Conservation (phyloP, 2,888 invertebrate species). For the Trilocha varians region DNA sequence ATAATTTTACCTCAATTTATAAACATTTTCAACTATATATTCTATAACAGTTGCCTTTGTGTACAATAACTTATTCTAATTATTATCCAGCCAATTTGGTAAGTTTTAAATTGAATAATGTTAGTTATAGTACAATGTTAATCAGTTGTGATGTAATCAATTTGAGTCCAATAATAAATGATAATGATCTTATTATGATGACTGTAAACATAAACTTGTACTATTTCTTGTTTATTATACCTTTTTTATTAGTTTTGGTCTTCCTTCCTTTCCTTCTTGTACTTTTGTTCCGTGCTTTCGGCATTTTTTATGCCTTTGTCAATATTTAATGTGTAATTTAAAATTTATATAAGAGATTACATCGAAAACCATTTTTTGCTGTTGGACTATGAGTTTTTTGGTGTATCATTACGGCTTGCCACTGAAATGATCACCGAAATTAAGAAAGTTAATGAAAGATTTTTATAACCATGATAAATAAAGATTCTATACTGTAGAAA, state of each 20-base stretch:
- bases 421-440: not conserved
- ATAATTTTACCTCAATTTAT: no score
- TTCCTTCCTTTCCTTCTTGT: not conserved
- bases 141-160: slow-evolving; percentile 5
- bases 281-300: not conserved
- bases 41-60: no score
- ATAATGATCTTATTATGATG: not conserved
- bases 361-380: not conserved
- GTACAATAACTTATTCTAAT: no score
- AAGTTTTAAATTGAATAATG: no score
- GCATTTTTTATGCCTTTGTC: not conserved
- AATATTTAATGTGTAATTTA: not conserved
- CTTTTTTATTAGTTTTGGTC: not conserved
- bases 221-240: not conserved
- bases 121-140: no score
- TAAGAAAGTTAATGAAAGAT: not conserved
- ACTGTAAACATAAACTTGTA: not conserved
- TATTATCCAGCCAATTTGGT: no score
- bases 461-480: no score
- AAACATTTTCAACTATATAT: no score
- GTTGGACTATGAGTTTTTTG: not conserved
- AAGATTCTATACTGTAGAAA: not conserved
- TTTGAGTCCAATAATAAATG: not conserved
- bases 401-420: not conserved
- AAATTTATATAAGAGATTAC: not conserved